phyloP scores from a whole-genome alignment of 2,113 vertebrate species.

The Diadophis punctatus region DNA sequence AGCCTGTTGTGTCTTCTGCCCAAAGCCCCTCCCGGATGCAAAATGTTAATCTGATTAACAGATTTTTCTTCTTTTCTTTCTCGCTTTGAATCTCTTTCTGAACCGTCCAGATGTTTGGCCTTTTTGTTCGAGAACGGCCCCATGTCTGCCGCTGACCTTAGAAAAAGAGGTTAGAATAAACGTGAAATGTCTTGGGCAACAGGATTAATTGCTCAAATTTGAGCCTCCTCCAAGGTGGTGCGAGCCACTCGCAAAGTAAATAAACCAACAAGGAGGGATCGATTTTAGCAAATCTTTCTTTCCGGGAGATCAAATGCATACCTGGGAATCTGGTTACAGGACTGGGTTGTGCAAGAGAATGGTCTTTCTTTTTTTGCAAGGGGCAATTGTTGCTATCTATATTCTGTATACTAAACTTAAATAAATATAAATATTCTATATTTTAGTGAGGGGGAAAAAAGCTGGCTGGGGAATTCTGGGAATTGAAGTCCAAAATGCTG shows the following conservation, averaged over 20 bases:
- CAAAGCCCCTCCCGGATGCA: neutral
- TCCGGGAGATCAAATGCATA: neutral
- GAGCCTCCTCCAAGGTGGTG: neutral
- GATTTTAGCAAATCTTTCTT: neutral
- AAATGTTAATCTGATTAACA: conserved; percentile 18
- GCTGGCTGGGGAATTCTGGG: neutral
- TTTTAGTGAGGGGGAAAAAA: neutral
- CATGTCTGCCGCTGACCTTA: neutral
- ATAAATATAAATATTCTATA: neutral
- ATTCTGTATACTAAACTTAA: neutral
- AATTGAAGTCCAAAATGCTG: neutral
- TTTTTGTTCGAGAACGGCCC: neutral
- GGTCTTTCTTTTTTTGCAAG: neutral
- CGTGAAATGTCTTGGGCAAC: neutral
- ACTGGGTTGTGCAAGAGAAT: neutral
- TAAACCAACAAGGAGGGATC: neutral
- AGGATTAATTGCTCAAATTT: neutral
- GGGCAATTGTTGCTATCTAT: neutral
- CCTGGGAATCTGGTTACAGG: neutral
- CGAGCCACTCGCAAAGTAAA: conserved; percentile 25
- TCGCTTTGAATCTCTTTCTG: conserved; percentile 28
- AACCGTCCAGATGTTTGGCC: neutral
- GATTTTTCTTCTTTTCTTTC: conserved; percentile 10
- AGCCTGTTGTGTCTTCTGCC: too few relatives aligned
- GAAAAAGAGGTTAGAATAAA: conserved; percentile 23